Evolutionary conservation across 2,888 invertebrate species (phyloP), one percentile per base, ranked within the genome.

Genomic region (Standfussiana lucernea): DNA sequence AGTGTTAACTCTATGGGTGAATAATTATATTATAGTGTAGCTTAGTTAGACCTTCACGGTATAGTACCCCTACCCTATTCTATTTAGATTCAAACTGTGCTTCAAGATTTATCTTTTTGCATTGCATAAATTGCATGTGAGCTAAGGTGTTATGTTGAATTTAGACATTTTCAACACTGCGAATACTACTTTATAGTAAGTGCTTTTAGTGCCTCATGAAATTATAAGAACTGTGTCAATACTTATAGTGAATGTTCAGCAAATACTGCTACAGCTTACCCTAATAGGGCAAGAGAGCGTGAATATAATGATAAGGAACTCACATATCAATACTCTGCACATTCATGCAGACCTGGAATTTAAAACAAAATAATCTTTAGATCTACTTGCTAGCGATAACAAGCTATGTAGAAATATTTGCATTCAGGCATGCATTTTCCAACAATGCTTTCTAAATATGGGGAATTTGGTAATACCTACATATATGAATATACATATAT

Each of bases 301-400:
- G 81, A 84, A 59, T 71, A 80, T 79, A 80, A 74, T 24, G 24
- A 21, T 70, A 42, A 75, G 53, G 53, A 82, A 82, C 82, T 82
- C 82, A 85, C 82, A 53, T 80, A 68, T 75, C 1, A 62, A 62
- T 56, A 74, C 67, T 82, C 85, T 75, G 85, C 68, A 84, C 62
- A 80, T 68, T 82, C 85, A 82, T 72, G 85, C 85, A 75, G 82
- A 85, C 85, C 82, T 82, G 82, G 13, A 82, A 82, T 80, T 62
- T 53, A 69, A 74, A 82, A 84, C 73, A 80, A 84, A 82, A 71
- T 68, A 68, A 40, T 68, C 66, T 80, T 80, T 83, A 80, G 61
- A 83, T 68, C 67, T 64, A 77, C 45, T 53, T 15, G 1, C 40
- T 56, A 35, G 62, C 40, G 15, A 40, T 56, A n/a, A 15, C 11